Base-by-base conservation (phyloP, 2,888 invertebrate genomes). In the Hybos culiciformis region DNA sequence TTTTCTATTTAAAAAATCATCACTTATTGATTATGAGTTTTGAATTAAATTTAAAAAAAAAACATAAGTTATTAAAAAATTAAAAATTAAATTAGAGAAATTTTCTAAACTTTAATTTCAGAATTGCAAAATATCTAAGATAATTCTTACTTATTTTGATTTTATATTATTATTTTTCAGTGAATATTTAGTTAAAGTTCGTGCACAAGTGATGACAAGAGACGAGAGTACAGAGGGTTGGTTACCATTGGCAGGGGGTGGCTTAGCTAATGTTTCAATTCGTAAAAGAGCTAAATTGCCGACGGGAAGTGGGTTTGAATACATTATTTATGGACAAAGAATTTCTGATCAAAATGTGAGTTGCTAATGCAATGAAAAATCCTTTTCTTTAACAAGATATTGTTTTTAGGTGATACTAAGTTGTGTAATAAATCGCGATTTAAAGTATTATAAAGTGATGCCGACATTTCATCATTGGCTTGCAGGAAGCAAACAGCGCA, bases 401-500 rank as follows among this genome's bases (percentile, higher is more conserved):
- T 40, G 39, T 37, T 60, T 62, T 5, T 69, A 93, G 92, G 83
- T 86, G 60, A 88, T 94, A 53, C 75, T 94, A 53, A 87, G 88
- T 69, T 94, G 93, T 74, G 83, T 84, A 41, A 86, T 94, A 63
- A 91, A 91, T 69, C 87, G 88, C 65, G 93, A 94, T 69, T 87
- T 94, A 67, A 86, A 90, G 66, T 94, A 94, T 73, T 88, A 90
- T 70, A 91, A 90, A 73, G 92, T 93, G 58, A 94, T 93, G 86
- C 94, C 96, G 24, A 93, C 93, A 37, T 96, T 96, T 75, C 93
- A 94, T 71, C 94, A 94, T 69, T 96, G 94, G 94, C 83, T 83
- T 62, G 91, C 91, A 17, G 93, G 90, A 45, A n/a, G n/a, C n/a
- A 90, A 92, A 69, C 88, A 90, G 69, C 82, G 87, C 53, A 94